A percentile compares a stretch with the other conserved stretches of the same genome.
These are phyloP conservation scores for Crematogaster levior DNA, from an alignment of 2,888 invertebrate genomes.

Conservation along the genomic window DNA sequence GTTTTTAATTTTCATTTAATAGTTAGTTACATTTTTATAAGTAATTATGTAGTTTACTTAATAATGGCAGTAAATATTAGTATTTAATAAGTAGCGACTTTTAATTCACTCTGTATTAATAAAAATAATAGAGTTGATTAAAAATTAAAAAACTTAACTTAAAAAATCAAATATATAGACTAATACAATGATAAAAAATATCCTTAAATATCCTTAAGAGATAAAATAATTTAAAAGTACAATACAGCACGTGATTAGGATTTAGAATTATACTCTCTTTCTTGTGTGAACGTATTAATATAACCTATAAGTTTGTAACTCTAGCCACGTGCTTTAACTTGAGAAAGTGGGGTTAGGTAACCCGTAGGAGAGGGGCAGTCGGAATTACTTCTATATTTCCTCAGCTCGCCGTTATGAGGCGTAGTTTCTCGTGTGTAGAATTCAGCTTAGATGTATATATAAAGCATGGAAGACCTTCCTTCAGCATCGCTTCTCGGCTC, in stretches of 20 bases:
- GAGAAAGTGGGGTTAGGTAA: too few relatives aligned
- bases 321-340: not conserved
- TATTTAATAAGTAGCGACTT: too few relatives aligned
- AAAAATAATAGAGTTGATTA: not conserved
- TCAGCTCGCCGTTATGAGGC: not conserved
- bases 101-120: too few relatives aligned
- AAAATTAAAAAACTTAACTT: not conserved
- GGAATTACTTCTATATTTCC: too few relatives aligned
- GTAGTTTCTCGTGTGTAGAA: not conserved
- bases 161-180: not conserved
- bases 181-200: not conserved
- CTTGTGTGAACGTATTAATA: not conserved
- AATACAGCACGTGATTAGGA: not conserved
- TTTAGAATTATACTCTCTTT: too few relatives aligned
- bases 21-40: too few relatives aligned
- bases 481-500: conserved; percentile 7
- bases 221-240: not conserved
- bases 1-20: too few relatives aligned
- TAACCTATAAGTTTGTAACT: not conserved
- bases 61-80: too few relatives aligned
- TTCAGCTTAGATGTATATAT: not conserved
- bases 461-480: not conserved
- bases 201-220: not conserved
- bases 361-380: not conserved
- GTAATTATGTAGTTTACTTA: too few relatives aligned